A percentile compares a stretch with the other conserved stretches of the same genome.
Evolutionary conservation across 2,797 vertebrate species (phyloP).

Genomic region (Spea hammondii): DNA sequence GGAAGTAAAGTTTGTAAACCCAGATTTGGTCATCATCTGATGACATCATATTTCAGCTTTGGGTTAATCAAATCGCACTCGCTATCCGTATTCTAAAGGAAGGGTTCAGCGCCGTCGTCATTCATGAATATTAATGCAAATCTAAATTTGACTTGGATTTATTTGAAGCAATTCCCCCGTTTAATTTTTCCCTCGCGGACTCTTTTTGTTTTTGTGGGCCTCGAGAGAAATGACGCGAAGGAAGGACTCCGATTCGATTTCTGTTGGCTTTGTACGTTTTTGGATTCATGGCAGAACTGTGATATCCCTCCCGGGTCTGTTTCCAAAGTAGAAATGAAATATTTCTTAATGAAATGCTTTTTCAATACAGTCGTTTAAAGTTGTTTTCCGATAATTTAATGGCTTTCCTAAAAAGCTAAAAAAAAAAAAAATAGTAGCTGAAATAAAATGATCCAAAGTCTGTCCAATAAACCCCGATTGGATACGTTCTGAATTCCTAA

Average conservation of each 20-base stretch:
- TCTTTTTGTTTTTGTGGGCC: background rate
- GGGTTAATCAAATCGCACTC: background rate
- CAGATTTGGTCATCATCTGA: no score
- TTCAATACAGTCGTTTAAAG: no score
- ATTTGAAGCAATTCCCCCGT: background rate
- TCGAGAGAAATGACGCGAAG: background rate
- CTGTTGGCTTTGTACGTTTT: background rate
- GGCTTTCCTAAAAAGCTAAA: no score
- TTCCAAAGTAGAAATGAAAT: background rate
- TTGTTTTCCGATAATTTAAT: no score
- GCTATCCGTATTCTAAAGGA: background rate
- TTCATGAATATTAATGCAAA: conserved; percentile 20
- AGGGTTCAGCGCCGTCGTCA: background rate
- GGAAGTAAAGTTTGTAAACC: no score
- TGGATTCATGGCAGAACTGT: background rate
- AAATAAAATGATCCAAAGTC: no score
- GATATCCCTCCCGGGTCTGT: background rate
- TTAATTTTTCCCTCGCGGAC: conserved; percentile 7
- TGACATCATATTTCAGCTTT: background rate
- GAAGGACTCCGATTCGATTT: background rate
- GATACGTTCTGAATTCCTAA: no score
- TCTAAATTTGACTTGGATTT: conserved; percentile 15
- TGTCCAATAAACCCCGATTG: no score
- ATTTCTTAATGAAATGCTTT: background rate
- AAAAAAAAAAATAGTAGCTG: no score